Base-by-base conservation (phyloP, 2,113 vertebrate genomes). In the Zosterops japonicus region DNA sequence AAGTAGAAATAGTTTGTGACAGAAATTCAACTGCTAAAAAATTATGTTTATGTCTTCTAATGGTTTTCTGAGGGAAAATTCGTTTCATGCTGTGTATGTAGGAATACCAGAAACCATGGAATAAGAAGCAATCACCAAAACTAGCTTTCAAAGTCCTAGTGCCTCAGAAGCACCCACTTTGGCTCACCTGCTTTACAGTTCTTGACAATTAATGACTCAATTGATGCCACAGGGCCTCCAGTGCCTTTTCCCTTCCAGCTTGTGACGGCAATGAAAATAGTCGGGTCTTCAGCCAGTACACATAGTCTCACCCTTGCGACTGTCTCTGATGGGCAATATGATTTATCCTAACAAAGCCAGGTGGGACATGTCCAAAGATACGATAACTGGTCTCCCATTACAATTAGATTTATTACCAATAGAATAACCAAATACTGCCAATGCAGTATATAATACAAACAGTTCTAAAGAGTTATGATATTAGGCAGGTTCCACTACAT, bases 201-300 rank as follows among this genome's bases (percentile, higher is more conserved):
- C 21, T 49, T 41, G 60, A 10, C 8, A 70, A 42, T 11, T n/a
- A 65, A 8, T 11, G 2, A 14, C 53, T 68, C 9, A 68, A 0
- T 11, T 29, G 24, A 74, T 3, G 3, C 25, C 36, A 77, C 65
- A 83, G 29, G 21, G 14, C 9, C 8, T 72, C 8, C 41, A 49
- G 12, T 42, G 5, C 6, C 12, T 57, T 72, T 47, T 56, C 2
- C 13, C 46, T 67, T 82, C 46, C 9, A 61, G 14, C 12, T 44
- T 44, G 6, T 57, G 27, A 50, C 14, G 33, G 14, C 22, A 31
- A 57, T 24, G 22, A 64, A 65, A 35, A 27, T 9, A 56, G 9
- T 24, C 0, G 0, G 10, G 15, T 42, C 14, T n/a, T 56, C 35
- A 65, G n/a, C 31, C 42, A 36, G 18, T 5, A 15, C 25, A 15